Conservation (phyloP, 2,797 vertebrate genomes). For the Anabacerthia variegaticeps region DNA sequence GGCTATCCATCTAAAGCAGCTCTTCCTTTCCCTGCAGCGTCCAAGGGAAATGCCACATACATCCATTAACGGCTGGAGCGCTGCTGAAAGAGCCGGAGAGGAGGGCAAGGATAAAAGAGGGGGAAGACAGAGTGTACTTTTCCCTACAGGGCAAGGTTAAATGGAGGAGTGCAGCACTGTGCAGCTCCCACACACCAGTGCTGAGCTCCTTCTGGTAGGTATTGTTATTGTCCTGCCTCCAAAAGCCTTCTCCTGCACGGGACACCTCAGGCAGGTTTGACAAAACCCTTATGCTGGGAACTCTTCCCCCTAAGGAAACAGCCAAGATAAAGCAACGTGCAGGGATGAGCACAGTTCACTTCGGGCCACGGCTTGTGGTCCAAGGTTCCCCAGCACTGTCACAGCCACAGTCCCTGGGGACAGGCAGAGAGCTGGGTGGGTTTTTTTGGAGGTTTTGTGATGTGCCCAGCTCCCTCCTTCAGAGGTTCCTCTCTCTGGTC, state of each 20-base stretch:
- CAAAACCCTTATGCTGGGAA: not conserved
- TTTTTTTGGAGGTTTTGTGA: not conserved
- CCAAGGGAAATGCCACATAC: not conserved
- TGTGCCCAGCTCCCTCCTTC: not conserved
- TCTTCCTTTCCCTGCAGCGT: not conserved
- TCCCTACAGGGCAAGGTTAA: conserved; percentile 55
- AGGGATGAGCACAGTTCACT: not conserved
- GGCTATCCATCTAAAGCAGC: not conserved
- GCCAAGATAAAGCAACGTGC: not conserved
- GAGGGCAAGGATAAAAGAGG: conserved; percentile 4
- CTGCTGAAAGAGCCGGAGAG: not conserved
- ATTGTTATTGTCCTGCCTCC: not conserved
- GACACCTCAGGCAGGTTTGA: not conserved
- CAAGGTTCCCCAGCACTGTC: conserved; percentile 2
- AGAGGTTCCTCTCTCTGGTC: not conserved
- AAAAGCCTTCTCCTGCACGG: not conserved
- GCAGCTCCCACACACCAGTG: not conserved
- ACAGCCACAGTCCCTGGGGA: not conserved
- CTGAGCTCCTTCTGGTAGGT: not conserved
- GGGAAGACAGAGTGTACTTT: not conserved
- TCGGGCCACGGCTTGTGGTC: not conserved
- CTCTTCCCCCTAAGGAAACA: not conserved
- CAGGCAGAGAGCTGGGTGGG: not conserved
- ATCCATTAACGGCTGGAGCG: not conserved
- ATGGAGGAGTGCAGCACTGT: not conserved